A percentile compares a stretch with the other conserved stretches of the same genome.
Evolutionary conservation across 2,113 vertebrate species (phyloP).

Genomic region (Numida meleagris): DNA sequence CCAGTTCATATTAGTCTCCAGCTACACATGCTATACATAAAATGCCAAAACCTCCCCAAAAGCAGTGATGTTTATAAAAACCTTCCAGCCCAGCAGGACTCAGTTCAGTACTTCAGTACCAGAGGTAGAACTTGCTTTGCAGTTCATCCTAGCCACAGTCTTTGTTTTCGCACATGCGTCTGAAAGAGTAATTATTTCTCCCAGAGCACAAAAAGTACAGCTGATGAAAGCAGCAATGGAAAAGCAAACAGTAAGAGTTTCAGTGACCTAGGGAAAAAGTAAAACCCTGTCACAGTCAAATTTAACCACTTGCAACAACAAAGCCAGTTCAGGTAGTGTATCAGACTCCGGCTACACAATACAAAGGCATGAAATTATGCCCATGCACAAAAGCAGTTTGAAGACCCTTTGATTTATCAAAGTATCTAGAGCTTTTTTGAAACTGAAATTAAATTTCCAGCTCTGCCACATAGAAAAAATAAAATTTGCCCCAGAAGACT

Average conservation of each 20-base stretch:
- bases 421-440: neutral
- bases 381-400: neutral
- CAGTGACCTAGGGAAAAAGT: neutral
- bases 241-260: neutral
- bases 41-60: neutral
- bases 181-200: neutral
- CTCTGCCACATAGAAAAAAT: neutral
- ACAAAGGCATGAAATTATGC: neutral
- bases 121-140: neutral
- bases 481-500: neutral
- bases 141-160: neutral
- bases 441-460: neutral
- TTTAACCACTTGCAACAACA: neutral
- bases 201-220: neutral
- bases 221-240: neutral
- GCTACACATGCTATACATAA: neutral
- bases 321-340: neutral
- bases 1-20: neutral
- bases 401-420: neutral
- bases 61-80: neutral
- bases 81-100: neutral
- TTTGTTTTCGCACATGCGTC: neutral
- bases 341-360: neutral
- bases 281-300: neutral
- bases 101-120: rapidly evolving